Evolutionary conservation across 2,797 vertebrate genomes (phyloP).

Genomic region (Kryptopterus vitreolus): DNA sequence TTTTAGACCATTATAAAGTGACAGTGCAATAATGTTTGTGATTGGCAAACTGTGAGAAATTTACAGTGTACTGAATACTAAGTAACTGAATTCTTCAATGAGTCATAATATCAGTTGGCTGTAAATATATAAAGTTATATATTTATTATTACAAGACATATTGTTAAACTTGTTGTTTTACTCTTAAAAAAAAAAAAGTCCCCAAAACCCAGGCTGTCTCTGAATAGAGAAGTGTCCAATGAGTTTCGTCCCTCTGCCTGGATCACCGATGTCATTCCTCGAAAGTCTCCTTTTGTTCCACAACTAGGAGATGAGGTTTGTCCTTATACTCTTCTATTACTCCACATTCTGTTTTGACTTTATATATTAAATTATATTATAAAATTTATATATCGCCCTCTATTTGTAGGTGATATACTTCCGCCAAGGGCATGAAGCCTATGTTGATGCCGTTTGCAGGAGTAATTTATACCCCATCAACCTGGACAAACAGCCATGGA

Average conservation of each 20-base stretch:
- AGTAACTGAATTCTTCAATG: neutral
- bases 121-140: neutral
- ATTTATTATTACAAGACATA: neutral
- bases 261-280: conserved; percentile 94
- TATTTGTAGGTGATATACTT: conserved; percentile 91
- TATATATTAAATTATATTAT: too few species aligned
- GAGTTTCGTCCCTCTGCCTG: conserved; percentile 90
- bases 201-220: conserved; percentile 71
- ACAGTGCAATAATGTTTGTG: neutral
- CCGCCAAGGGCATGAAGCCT: conserved; percentile 95
- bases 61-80: too few species aligned
- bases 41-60: neutral
- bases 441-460: conserved; percentile 89
- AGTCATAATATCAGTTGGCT: too few species aligned
- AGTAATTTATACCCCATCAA: conserved; percentile 87
- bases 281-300: conserved; percentile 94
- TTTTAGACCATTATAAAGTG: too few species aligned
- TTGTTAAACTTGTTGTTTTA: neutral
- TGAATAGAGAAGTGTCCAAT: conserved; percentile 78
- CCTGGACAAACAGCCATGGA: conserved; percentile 93
- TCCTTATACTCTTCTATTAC: neutral
- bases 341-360: neutral
- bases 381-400: neutral
- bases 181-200: conserved; percentile 54
- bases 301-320: conserved; percentile 98